A percentile compares a stretch with the other conserved stretches of the same genome.
Evolutionary conservation across 2,113 vertebrate species (phyloP).

Genomic region (Naja naja): DNA sequence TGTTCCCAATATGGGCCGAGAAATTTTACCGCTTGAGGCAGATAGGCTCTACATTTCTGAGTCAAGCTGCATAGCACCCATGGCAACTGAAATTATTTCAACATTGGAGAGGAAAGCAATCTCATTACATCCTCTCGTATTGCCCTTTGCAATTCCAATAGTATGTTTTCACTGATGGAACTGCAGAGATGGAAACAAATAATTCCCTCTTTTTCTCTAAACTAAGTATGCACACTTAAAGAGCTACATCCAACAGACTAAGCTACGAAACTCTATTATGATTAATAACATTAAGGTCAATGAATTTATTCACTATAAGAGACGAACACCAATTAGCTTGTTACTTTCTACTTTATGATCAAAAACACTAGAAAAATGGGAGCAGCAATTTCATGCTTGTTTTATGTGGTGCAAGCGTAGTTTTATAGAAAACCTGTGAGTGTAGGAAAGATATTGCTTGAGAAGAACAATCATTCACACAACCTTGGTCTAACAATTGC

Average conservation of each 20-base stretch:
- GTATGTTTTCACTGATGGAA: not conserved
- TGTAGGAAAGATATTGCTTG: slow-evolving; percentile 41
- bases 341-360: not conserved
- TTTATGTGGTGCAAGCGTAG: slow-evolving; percentile 45
- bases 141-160: not conserved
- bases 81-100: not conserved
- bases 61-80: not conserved
- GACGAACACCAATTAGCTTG: not conserved
- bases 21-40: not conserved
- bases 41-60: not conserved
- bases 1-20: not conserved
- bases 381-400: slow-evolving; percentile 31
- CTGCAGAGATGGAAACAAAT: not conserved
- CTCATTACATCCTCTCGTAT: not conserved
- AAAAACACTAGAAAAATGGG: slow-evolving; percentile 41
- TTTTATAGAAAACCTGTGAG: slow-evolving; percentile 27
- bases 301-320: not conserved
- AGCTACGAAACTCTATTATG: not conserved
- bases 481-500: slow-evolving; percentile 49
- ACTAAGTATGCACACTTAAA: not conserved
- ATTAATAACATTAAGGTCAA: not conserved
- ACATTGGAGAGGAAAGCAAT: not conserved
- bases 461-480: slow-evolving; percentile 60
- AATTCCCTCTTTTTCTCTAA: not conserved
- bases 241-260: not conserved